These are phyloP conservation scores for Lipotes vexillifer DNA, from an alignment of 2,113 vertebrate genomes.

Conservation along the genomic window DNA sequence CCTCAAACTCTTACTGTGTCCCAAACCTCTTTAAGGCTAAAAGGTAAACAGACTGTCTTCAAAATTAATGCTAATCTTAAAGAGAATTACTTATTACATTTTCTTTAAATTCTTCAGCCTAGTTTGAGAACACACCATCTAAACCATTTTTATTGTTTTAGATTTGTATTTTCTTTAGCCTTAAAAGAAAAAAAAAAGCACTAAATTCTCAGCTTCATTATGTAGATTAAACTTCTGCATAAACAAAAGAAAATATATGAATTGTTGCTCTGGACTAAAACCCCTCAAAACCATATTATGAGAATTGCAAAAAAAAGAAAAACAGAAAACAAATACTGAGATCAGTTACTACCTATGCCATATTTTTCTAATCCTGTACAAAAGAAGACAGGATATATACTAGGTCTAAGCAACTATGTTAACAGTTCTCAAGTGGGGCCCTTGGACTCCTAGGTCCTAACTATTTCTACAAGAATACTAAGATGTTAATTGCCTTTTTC, in stretches of 20 bases:
- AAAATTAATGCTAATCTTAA: slow-evolving; percentile 9
- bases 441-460: not conserved
- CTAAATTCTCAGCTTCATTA: not conserved
- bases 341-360: not conserved
- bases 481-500: not conserved
- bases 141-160: not conserved
- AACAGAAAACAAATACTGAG: not conserved
- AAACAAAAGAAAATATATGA: not conserved
- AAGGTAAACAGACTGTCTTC: not conserved
- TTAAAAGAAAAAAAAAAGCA: not conserved
- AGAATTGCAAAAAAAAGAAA: not conserved
- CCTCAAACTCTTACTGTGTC: not conserved
- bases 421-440: not conserved
- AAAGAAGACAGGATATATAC: not conserved
- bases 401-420: not conserved
- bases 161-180: not conserved
- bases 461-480: not conserved
- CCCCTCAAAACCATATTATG: not conserved
- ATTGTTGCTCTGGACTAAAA: not conserved
- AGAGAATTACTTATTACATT: not conserved
- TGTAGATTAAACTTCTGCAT: not conserved
- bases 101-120: not conserved
- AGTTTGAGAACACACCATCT: not conserved
- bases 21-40: slow-evolving; percentile 3
- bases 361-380: not conserved